phyloP scores from a whole-genome alignment of 2,113 vertebrate genomes.

The Corythoichthys intestinalis region DNA sequence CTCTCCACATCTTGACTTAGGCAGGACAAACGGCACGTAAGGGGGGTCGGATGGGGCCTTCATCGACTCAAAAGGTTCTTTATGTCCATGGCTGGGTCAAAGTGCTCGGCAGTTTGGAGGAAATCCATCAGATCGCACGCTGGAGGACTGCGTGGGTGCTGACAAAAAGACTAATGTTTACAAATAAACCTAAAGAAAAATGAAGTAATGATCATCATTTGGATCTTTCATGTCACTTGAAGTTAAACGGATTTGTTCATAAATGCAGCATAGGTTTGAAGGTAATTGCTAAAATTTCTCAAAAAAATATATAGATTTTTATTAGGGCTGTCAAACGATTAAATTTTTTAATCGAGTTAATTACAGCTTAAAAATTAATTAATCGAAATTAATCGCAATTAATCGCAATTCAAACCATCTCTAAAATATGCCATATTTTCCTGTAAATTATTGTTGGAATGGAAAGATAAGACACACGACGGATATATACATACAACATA shows the following conservation, averaged over 20 bases:
- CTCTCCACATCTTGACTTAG: constrained; percentile 27
- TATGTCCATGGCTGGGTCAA: constrained; percentile 13
- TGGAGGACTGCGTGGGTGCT: neutral
- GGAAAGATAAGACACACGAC: no score
- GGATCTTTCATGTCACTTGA: neutral
- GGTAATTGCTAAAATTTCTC: no score
- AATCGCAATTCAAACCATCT: no score
- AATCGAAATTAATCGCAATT: no score
- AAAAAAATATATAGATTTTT: no score
- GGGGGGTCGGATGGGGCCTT: neutral
- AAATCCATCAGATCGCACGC: constrained; percentile 7
- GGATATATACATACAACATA: no score
- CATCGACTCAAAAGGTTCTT: constrained; percentile 14
- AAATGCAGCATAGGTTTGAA: neutral
- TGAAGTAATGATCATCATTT: neutral
- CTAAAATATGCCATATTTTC: no score
- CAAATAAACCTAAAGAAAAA: neutral
- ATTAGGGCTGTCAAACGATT: no score
- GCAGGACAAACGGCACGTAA: constrained; percentile 11
- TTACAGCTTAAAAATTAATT: no score
- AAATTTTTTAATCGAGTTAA: no score
- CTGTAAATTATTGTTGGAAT: no score
- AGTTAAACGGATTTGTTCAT: neutral
- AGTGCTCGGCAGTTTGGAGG: constrained; percentile 14
- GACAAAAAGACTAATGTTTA: constrained; percentile 4